Evolutionary conservation across 2,888 invertebrate genomes (phyloP), one percentile per base, ranked within the genome.

Genomic region (Sisyra nigra): DNA sequence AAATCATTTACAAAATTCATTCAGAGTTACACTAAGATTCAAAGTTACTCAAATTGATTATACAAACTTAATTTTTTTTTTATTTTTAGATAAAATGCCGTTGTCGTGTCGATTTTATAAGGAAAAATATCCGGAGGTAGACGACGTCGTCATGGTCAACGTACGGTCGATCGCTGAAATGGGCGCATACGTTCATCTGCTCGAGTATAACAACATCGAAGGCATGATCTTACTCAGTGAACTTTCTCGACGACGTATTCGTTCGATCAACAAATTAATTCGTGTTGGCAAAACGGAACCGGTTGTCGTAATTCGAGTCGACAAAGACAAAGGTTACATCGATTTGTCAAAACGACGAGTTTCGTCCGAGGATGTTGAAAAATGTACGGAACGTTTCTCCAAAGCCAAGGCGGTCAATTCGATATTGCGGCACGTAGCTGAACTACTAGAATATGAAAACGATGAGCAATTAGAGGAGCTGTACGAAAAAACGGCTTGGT

Each of bases 61-160:
- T n/a, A n/a, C n/a, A n/a, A n/a, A n/a, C n/a, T n/a, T n/a, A n/a
- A n/a, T n/a, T n/a, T n/a, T 24, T 7, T 24, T 3, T 33, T 3
- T 6, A 8, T 33, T 33, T 33, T 33, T 37, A 42, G 51, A 49
- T 15, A 68, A 76, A 69, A 87, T 87, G 86, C 87, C 88, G 57
- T 72, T 94, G 47, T 83, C 87, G 53, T 96, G 94, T 77, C 76
- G 98, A 59, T 98, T 89, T 74, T 98, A 98, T 62, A 83, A 87
- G 60, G 88, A 94, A 65, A 89, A 85, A 58, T 97, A 93, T 67
- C 98, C 98, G 2, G 97, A 97, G 61, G 80, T 96, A 46, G 98
- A 98, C 56, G 98, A 98, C 78, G 96, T 98, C 40, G 98, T 98
- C 38, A 94, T 97, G 94, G 97, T 96, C 18, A 98, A 94, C 60